phyloP scores from a whole-genome alignment of 1,140 invertebrate species.

The Oreohelix idahoensis region DNA sequence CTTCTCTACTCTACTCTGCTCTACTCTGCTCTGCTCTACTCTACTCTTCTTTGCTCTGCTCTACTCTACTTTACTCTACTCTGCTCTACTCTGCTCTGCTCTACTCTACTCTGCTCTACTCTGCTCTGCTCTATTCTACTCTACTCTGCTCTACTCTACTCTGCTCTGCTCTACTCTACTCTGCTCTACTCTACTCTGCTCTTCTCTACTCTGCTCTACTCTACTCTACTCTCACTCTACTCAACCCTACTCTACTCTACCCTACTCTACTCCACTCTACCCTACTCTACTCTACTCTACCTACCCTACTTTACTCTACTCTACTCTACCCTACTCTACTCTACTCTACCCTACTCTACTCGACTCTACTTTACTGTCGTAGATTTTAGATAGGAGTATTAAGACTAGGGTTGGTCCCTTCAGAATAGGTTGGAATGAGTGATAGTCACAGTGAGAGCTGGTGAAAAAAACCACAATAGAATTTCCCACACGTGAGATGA shows the following conservation, averaged over 20 bases:
- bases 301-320: slow-evolving; percentile 4
- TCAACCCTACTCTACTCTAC: background rate
- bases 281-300: background rate
- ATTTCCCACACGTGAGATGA: too few species aligned
- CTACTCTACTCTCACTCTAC: slow-evolving; percentile 6
- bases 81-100: background rate
- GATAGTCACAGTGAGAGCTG: too few species aligned
- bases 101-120: slow-evolving; percentile 5
- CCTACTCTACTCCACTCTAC: background rate
- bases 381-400: too few species aligned
- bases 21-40: background rate
- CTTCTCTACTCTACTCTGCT: background rate
- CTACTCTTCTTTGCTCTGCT: background rate
- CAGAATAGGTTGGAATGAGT: too few species aligned
- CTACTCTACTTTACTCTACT: background rate
- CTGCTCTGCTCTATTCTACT: background rate
- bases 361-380: background rate
- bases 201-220: background rate
- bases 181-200: slow-evolving; percentile 2
- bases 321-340: slow-evolving; percentile 5
- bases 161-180: background rate
- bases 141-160: slow-evolving; percentile 5
- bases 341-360: slow-evolving; percentile 6
- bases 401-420: too few species aligned
- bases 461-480: too few species aligned